A percentile compares a stretch with the other conserved stretches of the same genome.
phyloP scores from a whole-genome alignment of 1,140 invertebrate species.

The Monomorium pharaonis region DNA sequence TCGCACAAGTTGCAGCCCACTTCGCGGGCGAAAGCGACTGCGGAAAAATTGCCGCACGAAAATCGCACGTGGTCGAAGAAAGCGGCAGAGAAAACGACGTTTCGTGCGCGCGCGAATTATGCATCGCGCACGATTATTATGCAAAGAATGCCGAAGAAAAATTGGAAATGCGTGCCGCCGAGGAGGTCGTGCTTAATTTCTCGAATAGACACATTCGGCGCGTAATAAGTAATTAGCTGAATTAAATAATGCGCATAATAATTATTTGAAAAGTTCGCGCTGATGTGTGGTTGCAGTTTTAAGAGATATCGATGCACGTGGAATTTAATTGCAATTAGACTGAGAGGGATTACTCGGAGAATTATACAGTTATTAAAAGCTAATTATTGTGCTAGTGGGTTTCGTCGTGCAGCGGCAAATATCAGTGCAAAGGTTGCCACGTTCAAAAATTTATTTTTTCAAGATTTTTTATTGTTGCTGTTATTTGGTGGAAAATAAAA shows the following conservation, averaged over 20 bases:
- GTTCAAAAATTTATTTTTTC: neutral
- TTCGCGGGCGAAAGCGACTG: constrained; percentile 32
- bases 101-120: constrained; percentile 60
- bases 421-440: neutral
- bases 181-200: neutral
- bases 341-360: constrained; percentile 18
- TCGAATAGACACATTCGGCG: neutral
- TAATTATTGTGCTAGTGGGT: constrained; percentile 56
- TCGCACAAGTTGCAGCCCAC: constrained; percentile 7
- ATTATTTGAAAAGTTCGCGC: constrained; percentile 70
- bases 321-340: constrained; percentile 59
- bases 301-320: constrained; percentile 11
- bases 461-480: neutral
- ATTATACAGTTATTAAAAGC: constrained; percentile 7
- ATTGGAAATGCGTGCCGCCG: neutral
- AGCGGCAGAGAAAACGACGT: constrained; percentile 57
- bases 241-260: constrained; percentile 67
- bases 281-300: constrained; percentile 11
- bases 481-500: neutral
- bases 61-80: constrained; percentile 42
- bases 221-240: constrained; percentile 55
- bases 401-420: neutral
- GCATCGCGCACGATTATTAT: constrained; percentile 7
- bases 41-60: constrained; percentile 55
- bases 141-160: neutral